A percentile compares a stretch with the other conserved stretches of the same genome.
Evolutionary conservation across 2,113 vertebrate genomes (phyloP).

Genomic region (Chlamydotis undulata): DNA sequence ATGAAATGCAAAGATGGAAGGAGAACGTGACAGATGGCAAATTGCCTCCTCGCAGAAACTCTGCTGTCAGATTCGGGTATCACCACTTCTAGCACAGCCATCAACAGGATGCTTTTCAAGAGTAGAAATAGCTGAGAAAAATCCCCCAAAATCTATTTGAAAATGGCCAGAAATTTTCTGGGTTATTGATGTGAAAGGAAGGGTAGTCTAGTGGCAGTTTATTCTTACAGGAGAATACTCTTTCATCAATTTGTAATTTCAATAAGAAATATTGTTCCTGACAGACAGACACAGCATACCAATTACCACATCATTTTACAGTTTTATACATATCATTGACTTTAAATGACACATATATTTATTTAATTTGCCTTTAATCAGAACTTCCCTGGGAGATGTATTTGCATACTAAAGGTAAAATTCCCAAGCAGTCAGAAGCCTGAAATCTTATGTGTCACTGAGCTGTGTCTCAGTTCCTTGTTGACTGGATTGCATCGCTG

Average conservation of each 20-base stretch:
- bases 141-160: fast-evolving
- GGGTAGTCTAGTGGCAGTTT: not conserved
- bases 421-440: not conserved
- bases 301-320: not conserved
- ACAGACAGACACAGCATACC: not conserved
- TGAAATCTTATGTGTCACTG: not conserved
- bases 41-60: not conserved
- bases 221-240: not conserved
- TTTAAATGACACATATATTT: not conserved
- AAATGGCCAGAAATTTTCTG: not conserved
- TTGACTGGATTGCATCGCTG: not conserved
- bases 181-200: not conserved
- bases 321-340: not conserved
- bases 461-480: not conserved
- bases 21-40: not conserved
- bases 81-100: not conserved
- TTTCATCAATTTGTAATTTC: not conserved
- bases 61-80: not conserved
- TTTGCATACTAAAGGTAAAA: not conserved
- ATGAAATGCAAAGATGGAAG: not conserved
- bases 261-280: not conserved
- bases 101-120: not conserved
- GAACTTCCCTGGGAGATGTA: not conserved
- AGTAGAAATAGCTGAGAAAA: not conserved
- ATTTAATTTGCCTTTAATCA: conserved; percentile 25